phyloP scores from a whole-genome alignment of 2,113 vertebrate genomes.

The Esox niger region DNA sequence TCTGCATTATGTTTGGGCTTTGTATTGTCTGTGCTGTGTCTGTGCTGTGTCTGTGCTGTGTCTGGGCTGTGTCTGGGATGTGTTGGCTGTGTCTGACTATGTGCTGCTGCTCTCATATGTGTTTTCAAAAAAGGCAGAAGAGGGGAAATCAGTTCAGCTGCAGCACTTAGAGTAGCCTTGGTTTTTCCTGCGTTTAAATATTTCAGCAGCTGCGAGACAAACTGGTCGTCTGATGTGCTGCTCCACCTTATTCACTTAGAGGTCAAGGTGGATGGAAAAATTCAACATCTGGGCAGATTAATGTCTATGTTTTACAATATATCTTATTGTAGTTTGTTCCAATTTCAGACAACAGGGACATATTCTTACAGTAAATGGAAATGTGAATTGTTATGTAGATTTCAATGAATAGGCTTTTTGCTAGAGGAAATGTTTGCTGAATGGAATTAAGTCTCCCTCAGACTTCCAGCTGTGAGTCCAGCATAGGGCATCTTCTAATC shows the following conservation, averaged over 20 bases:
- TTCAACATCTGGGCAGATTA: slow-evolving; percentile 47
- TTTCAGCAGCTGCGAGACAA: slow-evolving; percentile 63
- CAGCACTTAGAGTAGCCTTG: slow-evolving; percentile 41
- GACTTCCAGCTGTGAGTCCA: slow-evolving; percentile 41
- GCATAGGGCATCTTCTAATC: slow-evolving; percentile 10
- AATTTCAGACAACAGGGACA: no score
- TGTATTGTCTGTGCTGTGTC: no score
- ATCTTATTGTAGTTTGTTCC: no score
- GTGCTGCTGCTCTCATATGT: slow-evolving; percentile 22
- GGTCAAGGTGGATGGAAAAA: slow-evolving; percentile 67
- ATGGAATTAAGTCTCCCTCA: slow-evolving; percentile 46
- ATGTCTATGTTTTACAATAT: no score
- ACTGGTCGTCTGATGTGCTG: slow-evolving; percentile 59
- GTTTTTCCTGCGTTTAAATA: slow-evolving; percentile 60
- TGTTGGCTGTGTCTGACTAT: background rate
- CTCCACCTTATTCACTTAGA: slow-evolving; percentile 58
- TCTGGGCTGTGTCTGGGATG: no score
- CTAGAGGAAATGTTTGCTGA: slow-evolving; percentile 53
- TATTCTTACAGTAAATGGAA: no score
- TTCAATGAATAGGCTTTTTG: no score
- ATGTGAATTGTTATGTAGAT: no score
- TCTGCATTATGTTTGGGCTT: no score
- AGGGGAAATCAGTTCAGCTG: slow-evolving; percentile 19
- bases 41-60: no score
- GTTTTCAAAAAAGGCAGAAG: slow-evolving; percentile 16